Percentiles rank a stretch among this genome's conserved stretches.
These are phyloP conservation scores for Plutella xylostella DNA, from an alignment of 2,888 invertebrate genomes.

Conservation along the genomic window DNA sequence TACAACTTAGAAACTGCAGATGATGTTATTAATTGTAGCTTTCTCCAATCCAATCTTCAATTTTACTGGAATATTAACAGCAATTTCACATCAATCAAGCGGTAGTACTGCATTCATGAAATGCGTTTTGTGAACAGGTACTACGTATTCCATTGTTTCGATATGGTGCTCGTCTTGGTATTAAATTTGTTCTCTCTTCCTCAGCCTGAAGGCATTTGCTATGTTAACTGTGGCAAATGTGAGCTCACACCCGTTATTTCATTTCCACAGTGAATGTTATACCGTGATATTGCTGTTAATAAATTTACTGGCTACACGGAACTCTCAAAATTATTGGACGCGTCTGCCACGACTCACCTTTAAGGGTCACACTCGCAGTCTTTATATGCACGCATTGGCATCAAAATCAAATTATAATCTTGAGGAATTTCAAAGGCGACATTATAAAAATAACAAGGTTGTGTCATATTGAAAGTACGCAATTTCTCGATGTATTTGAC, in stretches of 20 bases:
- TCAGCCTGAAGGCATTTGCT: conserved; percentile 15
- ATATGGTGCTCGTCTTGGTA: conserved; percentile 5
- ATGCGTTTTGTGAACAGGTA: background rate
- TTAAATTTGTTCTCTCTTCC: conserved; percentile 5
- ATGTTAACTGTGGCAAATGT: conserved; percentile 26
- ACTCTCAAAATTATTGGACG: conserved; percentile 7
- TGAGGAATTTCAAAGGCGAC: too few species aligned
- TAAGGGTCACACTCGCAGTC: background rate
- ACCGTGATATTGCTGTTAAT: conserved; percentile 4
- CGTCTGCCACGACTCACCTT: conserved; percentile 6
- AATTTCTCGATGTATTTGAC: too few species aligned
- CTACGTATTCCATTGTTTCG: conserved; percentile 14
- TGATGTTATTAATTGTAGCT: too few species aligned
- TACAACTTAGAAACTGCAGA: too few species aligned
- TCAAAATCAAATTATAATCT: too few species aligned
- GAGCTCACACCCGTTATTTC: conserved; percentile 39
- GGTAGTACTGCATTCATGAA: background rate
- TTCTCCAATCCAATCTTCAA: too few species aligned
- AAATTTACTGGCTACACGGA: conserved; percentile 4
- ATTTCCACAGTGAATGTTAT: conserved; percentile 26
- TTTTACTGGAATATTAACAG: too few species aligned
- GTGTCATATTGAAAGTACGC: too few species aligned
- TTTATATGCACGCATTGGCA: background rate
- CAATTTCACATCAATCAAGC: too few species aligned
- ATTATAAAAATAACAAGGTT: too few species aligned